Percentiles rank a stretch among this genome's conserved stretches.
Conservation (phyloP, 2,113 vertebrate species). For the Aepyceros melampus region DNA sequence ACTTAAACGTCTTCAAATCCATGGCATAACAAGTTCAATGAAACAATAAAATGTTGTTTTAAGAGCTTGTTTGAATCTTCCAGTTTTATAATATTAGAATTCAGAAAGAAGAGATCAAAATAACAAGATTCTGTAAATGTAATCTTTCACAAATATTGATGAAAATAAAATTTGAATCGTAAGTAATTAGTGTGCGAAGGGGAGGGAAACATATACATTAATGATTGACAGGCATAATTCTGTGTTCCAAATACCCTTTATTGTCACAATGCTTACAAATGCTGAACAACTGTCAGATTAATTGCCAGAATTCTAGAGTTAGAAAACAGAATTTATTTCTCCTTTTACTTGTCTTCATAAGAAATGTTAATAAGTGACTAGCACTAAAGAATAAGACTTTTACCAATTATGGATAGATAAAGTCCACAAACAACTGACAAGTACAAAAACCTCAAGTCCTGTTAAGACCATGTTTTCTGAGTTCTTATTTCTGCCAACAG, state of each 20-base stretch:
- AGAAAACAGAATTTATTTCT: background rate
- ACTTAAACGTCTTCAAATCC: background rate
- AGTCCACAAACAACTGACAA: background rate
- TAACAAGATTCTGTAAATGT: background rate
- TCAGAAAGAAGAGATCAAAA: background rate
- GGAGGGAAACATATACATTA: background rate
- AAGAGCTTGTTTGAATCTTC: background rate
- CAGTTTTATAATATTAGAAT: background rate
- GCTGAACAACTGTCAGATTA: background rate
- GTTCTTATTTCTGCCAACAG: background rate
- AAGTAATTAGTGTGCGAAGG: background rate
- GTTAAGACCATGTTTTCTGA: background rate
- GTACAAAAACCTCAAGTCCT: background rate
- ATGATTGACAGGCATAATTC: background rate
- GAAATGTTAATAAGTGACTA: background rate
- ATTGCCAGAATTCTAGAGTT: background rate
- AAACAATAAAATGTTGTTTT: background rate
- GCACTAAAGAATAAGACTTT: background rate
- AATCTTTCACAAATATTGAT: background rate
- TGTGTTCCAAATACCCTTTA: background rate
- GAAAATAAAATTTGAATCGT: background rate
- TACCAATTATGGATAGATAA: constrained; percentile 16
- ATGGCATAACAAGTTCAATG: background rate
- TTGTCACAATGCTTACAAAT: background rate
- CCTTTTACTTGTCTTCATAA: background rate